phyloP scores from a whole-genome alignment of 2,888 invertebrate genomes.

The Venustoraphidia nigricollis region DNA sequence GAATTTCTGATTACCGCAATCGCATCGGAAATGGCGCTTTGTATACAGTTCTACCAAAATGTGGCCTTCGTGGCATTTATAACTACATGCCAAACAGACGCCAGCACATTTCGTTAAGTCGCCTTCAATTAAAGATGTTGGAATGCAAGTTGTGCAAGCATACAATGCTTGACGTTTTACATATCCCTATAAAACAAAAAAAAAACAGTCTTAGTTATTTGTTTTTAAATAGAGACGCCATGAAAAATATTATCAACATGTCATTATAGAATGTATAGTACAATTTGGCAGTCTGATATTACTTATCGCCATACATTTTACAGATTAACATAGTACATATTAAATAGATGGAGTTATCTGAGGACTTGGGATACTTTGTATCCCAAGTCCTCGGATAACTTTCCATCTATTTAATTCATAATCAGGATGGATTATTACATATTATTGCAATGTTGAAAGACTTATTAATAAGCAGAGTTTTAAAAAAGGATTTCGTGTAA shows the following conservation, averaged over 20 bases:
- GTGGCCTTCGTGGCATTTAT: slow-evolving; percentile 90
- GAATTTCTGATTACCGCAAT: slow-evolving; percentile 79
- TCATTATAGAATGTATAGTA: neutral
- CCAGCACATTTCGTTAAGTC: slow-evolving; percentile 54
- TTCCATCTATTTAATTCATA: too few relatives aligned
- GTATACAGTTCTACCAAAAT: slow-evolving; percentile 92
- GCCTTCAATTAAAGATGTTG: slow-evolving; percentile 32
- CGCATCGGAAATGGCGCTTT: slow-evolving; percentile 88
- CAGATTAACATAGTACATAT: too few relatives aligned
- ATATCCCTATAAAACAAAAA: slow-evolving; percentile 54
- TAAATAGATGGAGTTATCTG: too few relatives aligned
- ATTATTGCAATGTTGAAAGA: too few relatives aligned
- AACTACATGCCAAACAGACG: slow-evolving; percentile 86
- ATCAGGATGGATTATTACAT: too few relatives aligned
- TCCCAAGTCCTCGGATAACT: too few relatives aligned
- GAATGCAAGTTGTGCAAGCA: slow-evolving; percentile 81
- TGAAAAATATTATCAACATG: neutral
- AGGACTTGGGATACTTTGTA: too few relatives aligned
- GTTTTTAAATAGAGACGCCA: neutral
- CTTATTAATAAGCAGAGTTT: too few relatives aligned
- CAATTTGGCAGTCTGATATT: too few relatives aligned
- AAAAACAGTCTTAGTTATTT: neutral
- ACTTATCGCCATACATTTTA: too few relatives aligned
- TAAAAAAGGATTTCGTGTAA: too few relatives aligned
- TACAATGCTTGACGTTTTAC: slow-evolving; percentile 87